These are phyloP conservation scores for Cremastinae sp. DNA, from an alignment of 2,888 invertebrate genomes.

Conservation along the genomic window DNA sequence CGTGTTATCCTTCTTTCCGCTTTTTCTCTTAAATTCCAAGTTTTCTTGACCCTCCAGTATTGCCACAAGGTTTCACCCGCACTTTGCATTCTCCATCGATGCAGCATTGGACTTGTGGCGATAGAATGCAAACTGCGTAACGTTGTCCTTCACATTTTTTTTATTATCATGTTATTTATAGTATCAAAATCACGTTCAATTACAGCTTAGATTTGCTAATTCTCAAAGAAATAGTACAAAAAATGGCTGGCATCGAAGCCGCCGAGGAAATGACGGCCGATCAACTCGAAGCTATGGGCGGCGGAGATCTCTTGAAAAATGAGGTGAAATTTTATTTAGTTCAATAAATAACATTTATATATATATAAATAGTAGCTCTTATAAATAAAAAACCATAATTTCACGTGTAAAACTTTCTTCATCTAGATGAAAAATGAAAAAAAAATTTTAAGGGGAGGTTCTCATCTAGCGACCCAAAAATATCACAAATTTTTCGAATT, in stretches of 20 bases:
- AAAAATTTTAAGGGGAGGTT: too few relatives aligned
- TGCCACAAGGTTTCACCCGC: slow-evolving; percentile 33
- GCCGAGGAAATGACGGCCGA: slow-evolving; percentile 97
- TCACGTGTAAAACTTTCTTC: too few relatives aligned
- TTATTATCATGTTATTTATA: slow-evolving; percentile 21
- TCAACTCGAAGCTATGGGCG: slow-evolving; percentile 97
- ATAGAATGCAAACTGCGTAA: slow-evolving; percentile 3
- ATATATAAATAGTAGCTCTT: too few relatives aligned
- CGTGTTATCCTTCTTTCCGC: slow-evolving; percentile 34
- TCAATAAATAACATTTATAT: too few relatives aligned
- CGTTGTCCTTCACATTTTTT: slow-evolving; percentile 5
- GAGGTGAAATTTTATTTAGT: slow-evolving; percentile 88
- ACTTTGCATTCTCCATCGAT: slow-evolving; percentile 10
- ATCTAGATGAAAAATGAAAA: too few relatives aligned
- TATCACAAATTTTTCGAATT: too few relatives aligned
- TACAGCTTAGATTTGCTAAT: slow-evolving; percentile 93
- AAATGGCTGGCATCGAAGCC: slow-evolving; percentile 99
- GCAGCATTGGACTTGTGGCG: slow-evolving; percentile 14
- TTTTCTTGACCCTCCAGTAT: slow-evolving; percentile 60
- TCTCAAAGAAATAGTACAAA: slow-evolving; percentile 98
- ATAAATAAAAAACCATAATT: too few relatives aligned
- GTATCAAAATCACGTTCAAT: slow-evolving; percentile 65
- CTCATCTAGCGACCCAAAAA: too few relatives aligned
- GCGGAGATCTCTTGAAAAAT: slow-evolving; percentile 96
- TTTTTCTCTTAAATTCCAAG: slow-evolving; percentile 64